Conservation (phyloP, 2,888 invertebrate species). For the Biston betularia region DNA sequence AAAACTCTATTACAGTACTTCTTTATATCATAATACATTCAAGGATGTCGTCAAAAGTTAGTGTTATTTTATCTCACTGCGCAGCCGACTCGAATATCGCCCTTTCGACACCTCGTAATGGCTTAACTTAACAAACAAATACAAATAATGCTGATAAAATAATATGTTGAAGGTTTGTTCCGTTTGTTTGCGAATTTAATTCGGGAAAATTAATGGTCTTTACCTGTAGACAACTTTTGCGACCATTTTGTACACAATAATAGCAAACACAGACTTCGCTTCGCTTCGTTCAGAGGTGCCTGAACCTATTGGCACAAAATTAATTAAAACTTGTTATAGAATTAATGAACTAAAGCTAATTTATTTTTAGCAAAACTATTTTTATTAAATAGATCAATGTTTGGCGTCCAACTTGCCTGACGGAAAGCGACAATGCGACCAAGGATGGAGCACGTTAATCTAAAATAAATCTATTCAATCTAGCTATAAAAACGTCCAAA, state of each 20-base stretch:
- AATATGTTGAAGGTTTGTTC: slow-evolving; percentile 17
- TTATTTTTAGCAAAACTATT: too few relatives aligned
- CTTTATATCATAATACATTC: slow-evolving; percentile 28
- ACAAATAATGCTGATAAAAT: slow-evolving; percentile 27
- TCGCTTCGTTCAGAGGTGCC: background rate
- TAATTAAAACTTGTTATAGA: too few relatives aligned
- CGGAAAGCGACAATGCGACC: too few relatives aligned
- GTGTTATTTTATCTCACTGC: slow-evolving; percentile 33
- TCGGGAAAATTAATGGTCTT: slow-evolving; percentile 3
- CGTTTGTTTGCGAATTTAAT: slow-evolving; percentile 27
- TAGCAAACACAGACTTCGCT: background rate
- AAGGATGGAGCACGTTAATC: too few relatives aligned
- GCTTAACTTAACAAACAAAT: slow-evolving; percentile 31
- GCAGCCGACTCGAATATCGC: slow-evolving; percentile 26
- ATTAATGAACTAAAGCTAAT: too few relatives aligned
- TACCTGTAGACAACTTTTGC: slow-evolving; percentile 7
- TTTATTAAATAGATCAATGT: too few relatives aligned
- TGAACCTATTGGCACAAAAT: too few relatives aligned
- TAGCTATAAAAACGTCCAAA: too few relatives aligned
- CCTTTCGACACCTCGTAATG: slow-evolving; percentile 30
- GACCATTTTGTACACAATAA: background rate
- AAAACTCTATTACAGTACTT: slow-evolving; percentile 17
- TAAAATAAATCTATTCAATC: too few relatives aligned
- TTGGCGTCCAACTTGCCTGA: too few relatives aligned
- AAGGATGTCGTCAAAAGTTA: slow-evolving; percentile 38